Evolutionary conservation across 2,888 invertebrate genomes (phyloP).

Genomic region (Cantharis nigra): DNA sequence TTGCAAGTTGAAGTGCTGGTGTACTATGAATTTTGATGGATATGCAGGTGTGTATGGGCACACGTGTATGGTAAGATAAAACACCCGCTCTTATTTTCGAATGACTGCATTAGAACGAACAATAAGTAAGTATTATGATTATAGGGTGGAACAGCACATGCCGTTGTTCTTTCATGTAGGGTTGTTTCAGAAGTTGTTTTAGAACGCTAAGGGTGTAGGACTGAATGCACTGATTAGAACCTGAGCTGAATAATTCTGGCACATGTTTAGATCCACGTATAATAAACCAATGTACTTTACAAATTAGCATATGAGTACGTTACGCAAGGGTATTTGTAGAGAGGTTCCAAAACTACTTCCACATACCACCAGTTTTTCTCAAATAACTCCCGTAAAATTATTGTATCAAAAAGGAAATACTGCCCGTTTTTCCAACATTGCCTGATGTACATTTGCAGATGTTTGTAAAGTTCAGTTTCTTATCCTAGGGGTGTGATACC

Average conservation of each 20-base stretch:
- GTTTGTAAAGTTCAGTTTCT: not conserved
- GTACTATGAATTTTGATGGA: conserved; percentile 10
- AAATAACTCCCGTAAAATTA: not conserved
- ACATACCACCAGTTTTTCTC: not conserved
- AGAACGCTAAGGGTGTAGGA: conserved; percentile 17
- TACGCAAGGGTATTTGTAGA: not conserved
- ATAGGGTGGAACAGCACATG: conserved; percentile 41
- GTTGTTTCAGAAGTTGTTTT: conserved; percentile 24
- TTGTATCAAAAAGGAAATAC: fast-evolving
- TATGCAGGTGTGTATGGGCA: conserved; percentile 30
- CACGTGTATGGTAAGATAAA: conserved; percentile 35
- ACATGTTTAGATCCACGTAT: conserved; percentile 10
- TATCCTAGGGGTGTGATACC: not conserved
- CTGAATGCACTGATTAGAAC: conserved; percentile 39
- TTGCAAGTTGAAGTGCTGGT: not conserved
- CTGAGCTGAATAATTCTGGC: conserved; percentile 34
- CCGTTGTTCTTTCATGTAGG: conserved; percentile 29
- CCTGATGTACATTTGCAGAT: no score
- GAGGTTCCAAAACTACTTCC: not conserved
- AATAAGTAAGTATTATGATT: conserved; percentile 35
- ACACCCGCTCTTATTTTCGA: conserved; percentile 39
- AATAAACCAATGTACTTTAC: not conserved
- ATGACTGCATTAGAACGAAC: conserved; percentile 42
- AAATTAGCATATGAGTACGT: not conserved
- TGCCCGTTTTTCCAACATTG: not conserved